phyloP scores from a whole-genome alignment of 2,797 vertebrate species.

The Diceros bicornis region DNA sequence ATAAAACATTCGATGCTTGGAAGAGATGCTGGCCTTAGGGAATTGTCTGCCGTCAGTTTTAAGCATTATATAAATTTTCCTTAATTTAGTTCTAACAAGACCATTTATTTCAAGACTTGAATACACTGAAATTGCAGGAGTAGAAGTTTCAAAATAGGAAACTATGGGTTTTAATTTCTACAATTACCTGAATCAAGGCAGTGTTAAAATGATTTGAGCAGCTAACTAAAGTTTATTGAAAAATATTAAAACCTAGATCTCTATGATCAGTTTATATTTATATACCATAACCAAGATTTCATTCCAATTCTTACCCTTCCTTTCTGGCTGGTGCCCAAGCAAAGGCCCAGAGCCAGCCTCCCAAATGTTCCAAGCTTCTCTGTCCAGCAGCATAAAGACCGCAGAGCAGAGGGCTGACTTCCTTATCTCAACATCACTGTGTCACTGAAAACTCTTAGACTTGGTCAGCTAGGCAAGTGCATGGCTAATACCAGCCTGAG shows the following conservation, averaged over 20 bases:
- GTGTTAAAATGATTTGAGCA: conserved; percentile 61
- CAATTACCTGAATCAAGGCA: conserved; percentile 67
- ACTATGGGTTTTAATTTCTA: conserved; percentile 27
- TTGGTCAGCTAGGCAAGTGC: background rate
- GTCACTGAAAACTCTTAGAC: background rate
- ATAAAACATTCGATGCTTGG: conserved; percentile 57
- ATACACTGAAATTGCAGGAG: conserved; percentile 46
- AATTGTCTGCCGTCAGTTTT: conserved; percentile 52
- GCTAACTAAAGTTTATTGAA: conserved; percentile 53
- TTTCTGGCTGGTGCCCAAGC: background rate
- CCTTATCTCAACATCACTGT: background rate
- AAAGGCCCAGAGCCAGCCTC: background rate
- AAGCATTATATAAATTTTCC: conserved; percentile 61
- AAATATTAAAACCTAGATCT: conserved; percentile 27
- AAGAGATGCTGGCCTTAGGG: conserved; percentile 30
- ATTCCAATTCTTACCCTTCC: background rate
- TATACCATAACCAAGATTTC: background rate
- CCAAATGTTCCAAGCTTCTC: background rate
- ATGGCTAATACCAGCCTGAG: background rate
- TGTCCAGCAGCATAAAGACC: background rate
- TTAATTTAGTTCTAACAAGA: conserved; percentile 68
- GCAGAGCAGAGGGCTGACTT: background rate
- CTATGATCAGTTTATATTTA: conserved; percentile 42
- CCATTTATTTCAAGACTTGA: conserved; percentile 74
- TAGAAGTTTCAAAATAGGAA: conserved; percentile 55